Evolutionary conservation across 2,888 invertebrate genomes (phyloP).

Genomic region (Crepidodera aurea): DNA sequence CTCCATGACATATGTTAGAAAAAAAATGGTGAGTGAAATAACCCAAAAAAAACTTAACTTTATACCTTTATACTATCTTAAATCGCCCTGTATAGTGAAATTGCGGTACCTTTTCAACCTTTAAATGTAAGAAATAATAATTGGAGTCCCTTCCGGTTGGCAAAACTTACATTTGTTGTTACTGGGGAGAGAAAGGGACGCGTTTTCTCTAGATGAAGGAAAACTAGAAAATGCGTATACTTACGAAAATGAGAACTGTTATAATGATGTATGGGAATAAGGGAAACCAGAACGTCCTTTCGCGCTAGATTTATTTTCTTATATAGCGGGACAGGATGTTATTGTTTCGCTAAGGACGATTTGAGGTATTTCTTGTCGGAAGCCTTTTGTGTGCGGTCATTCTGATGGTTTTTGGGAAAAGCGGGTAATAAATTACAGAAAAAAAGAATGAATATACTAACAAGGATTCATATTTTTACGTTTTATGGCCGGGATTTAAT

Average conservation of each 20-base stretch:
- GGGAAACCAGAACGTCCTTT: constrained; percentile 34
- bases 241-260: constrained; percentile 39
- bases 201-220: constrained; percentile 15
- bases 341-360: neutral
- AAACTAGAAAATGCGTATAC: constrained; percentile 30
- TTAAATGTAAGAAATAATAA: neutral
- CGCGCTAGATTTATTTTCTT: constrained; percentile 38
- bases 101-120: too few relatives aligned
- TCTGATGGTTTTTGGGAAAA: too few relatives aligned
- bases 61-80: too few relatives aligned
- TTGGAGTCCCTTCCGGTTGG: constrained; percentile 20
- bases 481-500: too few relatives aligned
- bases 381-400: too few relatives aligned
- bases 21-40: too few relatives aligned
- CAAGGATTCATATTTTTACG: too few relatives aligned
- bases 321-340: neutral
- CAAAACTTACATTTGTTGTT: constrained; percentile 19
- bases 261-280: constrained; percentile 38
- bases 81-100: too few relatives aligned
- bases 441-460: too few relatives aligned
- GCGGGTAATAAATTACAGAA: too few relatives aligned
- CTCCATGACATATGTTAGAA: too few relatives aligned
- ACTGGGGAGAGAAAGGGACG: constrained; percentile 9
- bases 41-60: too few relatives aligned
- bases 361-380: neutral